These are phyloP conservation scores for Calliphora vicina DNA, from an alignment of 1,140 invertebrate species.

Conservation along the genomic window DNA sequence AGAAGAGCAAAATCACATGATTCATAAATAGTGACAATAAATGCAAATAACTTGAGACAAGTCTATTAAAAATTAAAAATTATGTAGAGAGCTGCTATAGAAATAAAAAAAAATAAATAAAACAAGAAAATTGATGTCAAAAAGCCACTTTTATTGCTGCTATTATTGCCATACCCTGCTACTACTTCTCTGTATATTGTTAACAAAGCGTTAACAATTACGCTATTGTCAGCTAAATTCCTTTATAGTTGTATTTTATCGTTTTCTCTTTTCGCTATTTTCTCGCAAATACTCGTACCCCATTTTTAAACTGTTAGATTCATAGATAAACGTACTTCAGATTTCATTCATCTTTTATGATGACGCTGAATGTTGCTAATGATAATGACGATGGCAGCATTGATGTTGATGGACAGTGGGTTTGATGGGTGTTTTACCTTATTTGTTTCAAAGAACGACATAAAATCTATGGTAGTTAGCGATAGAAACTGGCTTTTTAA, in stretches of 20 bases:
- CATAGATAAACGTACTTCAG: neutral
- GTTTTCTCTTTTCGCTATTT: neutral
- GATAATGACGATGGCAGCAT: neutral
- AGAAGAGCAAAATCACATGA: too few species aligned
- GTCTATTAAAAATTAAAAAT: neutral
- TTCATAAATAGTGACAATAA: neutral
- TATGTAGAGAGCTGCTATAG: neutral
- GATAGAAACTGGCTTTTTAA: too few species aligned
- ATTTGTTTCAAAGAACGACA: too few species aligned
- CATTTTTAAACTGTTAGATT: neutral
- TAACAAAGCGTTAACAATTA: conserved; percentile 14
- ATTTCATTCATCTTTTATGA: neutral
- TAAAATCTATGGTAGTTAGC: too few species aligned
- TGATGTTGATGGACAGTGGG: neutral
- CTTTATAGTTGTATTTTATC: neutral
- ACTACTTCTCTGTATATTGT: neutral
- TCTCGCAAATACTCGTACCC: neutral
- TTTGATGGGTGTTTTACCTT: too few species aligned
- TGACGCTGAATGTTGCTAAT: neutral
- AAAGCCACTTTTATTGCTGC: neutral
- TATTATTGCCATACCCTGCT: neutral
- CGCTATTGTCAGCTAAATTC: neutral
- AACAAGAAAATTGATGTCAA: conserved; percentile 1
- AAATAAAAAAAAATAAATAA: neutral
- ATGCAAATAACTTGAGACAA: neutral